Evolutionary conservation across 2,797 vertebrate species (phyloP).

Genomic region (Denticeps clupeoides): DNA sequence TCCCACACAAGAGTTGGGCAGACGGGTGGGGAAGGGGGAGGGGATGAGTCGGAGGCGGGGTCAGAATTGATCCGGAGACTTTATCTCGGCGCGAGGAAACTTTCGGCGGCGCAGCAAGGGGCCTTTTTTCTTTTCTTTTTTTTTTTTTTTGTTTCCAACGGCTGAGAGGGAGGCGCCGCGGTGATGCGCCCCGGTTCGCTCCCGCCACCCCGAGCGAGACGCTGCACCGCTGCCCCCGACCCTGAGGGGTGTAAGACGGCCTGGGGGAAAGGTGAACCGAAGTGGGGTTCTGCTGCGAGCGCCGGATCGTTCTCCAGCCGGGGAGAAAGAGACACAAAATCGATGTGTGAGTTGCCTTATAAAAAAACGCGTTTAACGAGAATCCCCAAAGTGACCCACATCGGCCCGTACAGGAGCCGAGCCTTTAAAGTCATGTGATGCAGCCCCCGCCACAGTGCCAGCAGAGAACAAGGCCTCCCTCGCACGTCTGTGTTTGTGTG

Average conservation of each 20-base stretch:
- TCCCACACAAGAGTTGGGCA: slow-evolving; percentile 36
- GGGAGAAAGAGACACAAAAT: slow-evolving; percentile 60
- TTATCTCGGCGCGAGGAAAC: slow-evolving; percentile 40
- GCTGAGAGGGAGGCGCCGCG: slow-evolving; percentile 46
- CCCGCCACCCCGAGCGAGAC: slow-evolving; percentile 50
- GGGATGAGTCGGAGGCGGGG: slow-evolving; percentile 26
- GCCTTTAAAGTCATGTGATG: slow-evolving; percentile 55
- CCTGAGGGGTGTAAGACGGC: slow-evolving; percentile 54
- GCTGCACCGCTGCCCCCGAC: slow-evolving; percentile 41
- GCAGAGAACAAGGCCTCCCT: slow-evolving; percentile 33
- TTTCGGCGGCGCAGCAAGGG: slow-evolving; percentile 36
- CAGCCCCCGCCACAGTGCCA: slow-evolving; percentile 40
- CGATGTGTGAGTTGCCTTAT: slow-evolving; percentile 63
- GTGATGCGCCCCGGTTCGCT: slow-evolving; percentile 34
- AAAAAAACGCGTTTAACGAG: slow-evolving; percentile 60
- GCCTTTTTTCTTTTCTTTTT: background rate
- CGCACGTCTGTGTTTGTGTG: background rate
- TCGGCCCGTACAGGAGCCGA: slow-evolving; percentile 21
- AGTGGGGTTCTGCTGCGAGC: slow-evolving; percentile 58
- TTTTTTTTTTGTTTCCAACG: slow-evolving; percentile 40
- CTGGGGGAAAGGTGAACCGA: slow-evolving; percentile 56
- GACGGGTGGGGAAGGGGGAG: slow-evolving; percentile 32
- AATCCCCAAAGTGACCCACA: slow-evolving; percentile 39
- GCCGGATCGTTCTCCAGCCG: slow-evolving; percentile 19
- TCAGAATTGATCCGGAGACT: slow-evolving; percentile 45